A percentile compares a stretch with the other conserved stretches of the same genome.
Conservation (phyloP, 2,797 vertebrate genomes). For the Urosaurus nigricauda region DNA sequence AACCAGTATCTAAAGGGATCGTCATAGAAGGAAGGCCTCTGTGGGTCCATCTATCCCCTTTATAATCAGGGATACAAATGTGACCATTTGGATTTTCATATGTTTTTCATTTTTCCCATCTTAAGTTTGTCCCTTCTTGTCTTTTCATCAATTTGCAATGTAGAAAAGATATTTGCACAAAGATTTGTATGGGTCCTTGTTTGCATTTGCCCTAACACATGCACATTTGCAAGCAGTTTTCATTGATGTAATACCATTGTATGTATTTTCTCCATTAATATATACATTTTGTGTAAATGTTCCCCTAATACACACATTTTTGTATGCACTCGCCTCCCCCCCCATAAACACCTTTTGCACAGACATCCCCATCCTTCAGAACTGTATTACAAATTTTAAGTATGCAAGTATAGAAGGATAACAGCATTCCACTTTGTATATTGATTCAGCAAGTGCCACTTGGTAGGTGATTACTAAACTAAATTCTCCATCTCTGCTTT, state of each 20-base stretch:
- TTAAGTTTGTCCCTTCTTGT: neutral
- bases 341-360: neutral
- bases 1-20: neutral
- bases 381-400: neutral
- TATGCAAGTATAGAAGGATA: neutral
- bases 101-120: too few species aligned
- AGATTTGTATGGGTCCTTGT: neutral
- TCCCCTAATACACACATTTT: too few species aligned
- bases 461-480: neutral
- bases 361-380: neutral
- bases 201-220: neutral
- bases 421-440: neutral
- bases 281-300: too few species aligned
- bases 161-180: neutral
- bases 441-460: neutral
- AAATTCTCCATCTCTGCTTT: neutral
- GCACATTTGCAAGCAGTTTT: too few species aligned
- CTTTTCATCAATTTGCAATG: neutral
- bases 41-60: too few species aligned
- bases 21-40: neutral
- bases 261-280: too few species aligned
- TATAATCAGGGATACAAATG: neutral
- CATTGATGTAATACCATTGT: too few species aligned
- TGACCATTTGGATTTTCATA: neutral
- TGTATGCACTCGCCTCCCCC: too few species aligned